Evolutionary conservation across 1,140 invertebrate genomes (phyloP).

Genomic region (Hyles euphorbiae): DNA sequence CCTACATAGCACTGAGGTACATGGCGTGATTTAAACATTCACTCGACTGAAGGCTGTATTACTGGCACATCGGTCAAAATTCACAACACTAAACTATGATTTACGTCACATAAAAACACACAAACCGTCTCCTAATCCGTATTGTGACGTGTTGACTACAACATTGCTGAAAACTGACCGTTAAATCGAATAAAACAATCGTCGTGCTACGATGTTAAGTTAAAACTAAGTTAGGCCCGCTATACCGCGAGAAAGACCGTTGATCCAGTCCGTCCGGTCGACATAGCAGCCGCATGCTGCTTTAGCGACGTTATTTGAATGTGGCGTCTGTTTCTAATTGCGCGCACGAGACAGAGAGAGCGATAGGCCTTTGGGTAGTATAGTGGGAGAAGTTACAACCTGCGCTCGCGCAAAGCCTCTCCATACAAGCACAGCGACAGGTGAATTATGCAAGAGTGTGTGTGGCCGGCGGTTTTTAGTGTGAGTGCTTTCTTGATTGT

Average conservation of each 20-base stretch:
- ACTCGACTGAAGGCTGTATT: constrained; percentile 52
- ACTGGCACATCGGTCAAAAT: constrained; percentile 28
- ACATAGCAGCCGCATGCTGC: constrained; percentile 50
- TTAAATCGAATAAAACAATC: constrained; percentile 57
- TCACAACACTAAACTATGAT: constrained; percentile 29
- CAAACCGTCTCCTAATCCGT: constrained; percentile 43
- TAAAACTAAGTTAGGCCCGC: constrained; percentile 67
- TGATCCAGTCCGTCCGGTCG: constrained; percentile 64
- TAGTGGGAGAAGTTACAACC: constrained; percentile 61
- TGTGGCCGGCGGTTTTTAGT: constrained; percentile 36
- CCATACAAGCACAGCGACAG: constrained; percentile 61
- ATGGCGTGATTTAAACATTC: constrained; percentile 65
- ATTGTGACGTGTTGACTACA: constrained; percentile 55
- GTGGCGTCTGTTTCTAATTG: constrained; percentile 32
- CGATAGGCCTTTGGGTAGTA: constrained; percentile 18
- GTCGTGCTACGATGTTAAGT: constrained; percentile 54
- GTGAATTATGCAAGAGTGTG: constrained; percentile 62
- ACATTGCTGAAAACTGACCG: constrained; percentile 49
- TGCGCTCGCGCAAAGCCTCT: constrained; percentile 62
- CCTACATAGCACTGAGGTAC: constrained; percentile 55
- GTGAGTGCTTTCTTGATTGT: constrained; percentile 59
- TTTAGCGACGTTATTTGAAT: constrained; percentile 54
- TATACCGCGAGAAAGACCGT: constrained; percentile 64
- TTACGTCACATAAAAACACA: constrained; percentile 36
- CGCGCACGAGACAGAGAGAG: constrained; percentile 27